Evolutionary conservation across 2,113 vertebrate genomes (phyloP).

Genomic region (Cyanocitta stelleri): DNA sequence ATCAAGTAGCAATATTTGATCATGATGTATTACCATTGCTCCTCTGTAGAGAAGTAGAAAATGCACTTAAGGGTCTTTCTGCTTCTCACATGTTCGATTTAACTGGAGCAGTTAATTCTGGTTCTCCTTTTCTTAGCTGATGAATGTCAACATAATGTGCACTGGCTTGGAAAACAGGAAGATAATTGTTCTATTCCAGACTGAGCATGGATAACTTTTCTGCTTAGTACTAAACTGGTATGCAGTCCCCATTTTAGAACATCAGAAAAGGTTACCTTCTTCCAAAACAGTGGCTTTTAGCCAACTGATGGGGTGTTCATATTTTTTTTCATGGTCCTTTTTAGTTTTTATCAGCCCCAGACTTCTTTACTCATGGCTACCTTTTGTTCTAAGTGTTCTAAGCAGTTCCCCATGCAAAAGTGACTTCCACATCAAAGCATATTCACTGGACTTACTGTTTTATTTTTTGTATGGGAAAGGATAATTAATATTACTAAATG

Average conservation of each 20-base stretch:
- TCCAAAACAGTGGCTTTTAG: neutral
- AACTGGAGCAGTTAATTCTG: slow-evolving; percentile 46
- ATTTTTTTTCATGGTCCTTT: neutral
- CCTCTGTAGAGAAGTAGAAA: neutral
- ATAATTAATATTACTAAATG: neutral
- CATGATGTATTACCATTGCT: neutral
- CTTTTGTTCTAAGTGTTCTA: neutral
- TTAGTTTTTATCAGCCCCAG: neutral
- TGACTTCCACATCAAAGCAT: neutral
- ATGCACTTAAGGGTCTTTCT: neutral
- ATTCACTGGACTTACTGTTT: neutral
- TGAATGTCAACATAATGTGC: slow-evolving; percentile 36
- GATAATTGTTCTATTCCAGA: slow-evolving; percentile 8
- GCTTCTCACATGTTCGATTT: slow-evolving; percentile 14
- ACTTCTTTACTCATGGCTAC: neutral
- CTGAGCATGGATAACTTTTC: neutral
- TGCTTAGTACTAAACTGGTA: neutral
- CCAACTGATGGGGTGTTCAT: neutral
- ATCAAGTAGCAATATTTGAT: neutral
- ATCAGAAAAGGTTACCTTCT: neutral
- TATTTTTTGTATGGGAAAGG: neutral
- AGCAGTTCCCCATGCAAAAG: neutral
- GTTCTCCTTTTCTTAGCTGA: slow-evolving; percentile 28
- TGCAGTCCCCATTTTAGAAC: neutral
- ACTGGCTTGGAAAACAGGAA: slow-evolving; percentile 31